These are phyloP conservation scores for Phengaris alcon DNA, from an alignment of 2,888 invertebrate genomes.

Conservation along the genomic window DNA sequence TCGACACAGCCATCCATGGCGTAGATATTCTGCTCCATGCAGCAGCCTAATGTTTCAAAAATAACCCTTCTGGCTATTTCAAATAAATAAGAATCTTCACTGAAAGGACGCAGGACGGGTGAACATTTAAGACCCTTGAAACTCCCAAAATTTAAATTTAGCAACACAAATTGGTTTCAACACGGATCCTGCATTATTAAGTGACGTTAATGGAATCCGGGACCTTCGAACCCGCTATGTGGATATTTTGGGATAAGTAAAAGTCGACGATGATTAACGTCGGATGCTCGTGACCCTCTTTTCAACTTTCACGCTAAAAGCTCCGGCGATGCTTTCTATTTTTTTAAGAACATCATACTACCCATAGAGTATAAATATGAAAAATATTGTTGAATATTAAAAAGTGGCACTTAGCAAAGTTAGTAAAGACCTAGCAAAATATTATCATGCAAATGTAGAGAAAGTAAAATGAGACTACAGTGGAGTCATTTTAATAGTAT, in stretches of 20 bases:
- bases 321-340: conserved; percentile 5
- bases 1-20: too few relatives aligned
- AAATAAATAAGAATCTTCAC: too few relatives aligned
- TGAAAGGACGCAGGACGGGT: not conserved
- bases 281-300: conserved; percentile 5
- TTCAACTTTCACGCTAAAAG: conserved; percentile 10
- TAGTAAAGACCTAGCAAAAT: too few relatives aligned
- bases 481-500: too few relatives aligned
- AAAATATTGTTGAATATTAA: not conserved
- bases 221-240: not conserved
- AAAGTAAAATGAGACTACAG: too few relatives aligned
- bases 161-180: not conserved
- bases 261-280: conserved; percentile 7
- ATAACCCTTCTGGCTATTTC: too few relatives aligned
- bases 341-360: not conserved
- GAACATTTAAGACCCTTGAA: conserved; percentile 1
- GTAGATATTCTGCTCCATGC: too few relatives aligned
- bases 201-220: not conserved
- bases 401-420: too few relatives aligned
- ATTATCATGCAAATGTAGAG: too few relatives aligned
- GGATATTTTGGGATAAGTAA: conserved; percentile 17
- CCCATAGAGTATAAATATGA: not conserved
- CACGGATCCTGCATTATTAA: conserved; percentile 15
- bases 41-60: too few relatives aligned
- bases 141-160: not conserved